Conservation (phyloP, 1,140 invertebrate species). For the Lordiphosa mommai region DNA sequence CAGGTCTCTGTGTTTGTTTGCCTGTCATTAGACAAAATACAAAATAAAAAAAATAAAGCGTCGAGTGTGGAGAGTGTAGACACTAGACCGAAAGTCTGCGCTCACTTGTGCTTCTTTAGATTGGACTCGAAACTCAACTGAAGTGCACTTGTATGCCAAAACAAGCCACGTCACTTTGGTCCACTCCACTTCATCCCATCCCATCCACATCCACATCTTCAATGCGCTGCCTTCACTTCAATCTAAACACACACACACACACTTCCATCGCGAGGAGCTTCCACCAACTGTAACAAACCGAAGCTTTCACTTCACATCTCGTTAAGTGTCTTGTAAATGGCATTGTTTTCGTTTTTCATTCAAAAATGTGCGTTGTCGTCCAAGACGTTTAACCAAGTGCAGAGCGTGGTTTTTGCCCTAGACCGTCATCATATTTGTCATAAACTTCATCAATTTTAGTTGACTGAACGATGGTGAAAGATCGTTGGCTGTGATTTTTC, state of each 20-base stretch:
- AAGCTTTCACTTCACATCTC: constrained; percentile 73
- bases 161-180: constrained; percentile 72
- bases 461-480: no score
- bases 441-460: constrained; percentile 63
- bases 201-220: constrained; percentile 13
- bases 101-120: constrained; percentile 75
- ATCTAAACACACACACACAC: constrained; percentile 5
- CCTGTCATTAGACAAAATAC: constrained; percentile 67
- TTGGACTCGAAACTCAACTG: constrained; percentile 74
- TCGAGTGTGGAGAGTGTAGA: constrained; percentile 42
- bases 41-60: constrained; percentile 34
- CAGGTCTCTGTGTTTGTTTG: constrained; percentile 65
- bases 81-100: constrained; percentile 75
- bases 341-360: constrained; percentile 76
- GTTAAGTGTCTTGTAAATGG: constrained; percentile 76
- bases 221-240: constrained; percentile 44
- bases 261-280: constrained; percentile 39
- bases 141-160: constrained; percentile 75
- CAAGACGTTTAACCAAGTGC: constrained; percentile 43
- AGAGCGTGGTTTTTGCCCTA: constrained; percentile 42
- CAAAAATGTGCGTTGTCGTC: constrained; percentile 61
- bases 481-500: no score
- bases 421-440: constrained; percentile 75
- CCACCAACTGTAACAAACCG: constrained; percentile 57
- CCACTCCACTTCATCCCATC: constrained; percentile 58